Percentiles rank a stretch among this genome's conserved stretches.
phyloP scores from a whole-genome alignment of 1,140 invertebrate genomes.

The Eriosoma lanigerum region DNA sequence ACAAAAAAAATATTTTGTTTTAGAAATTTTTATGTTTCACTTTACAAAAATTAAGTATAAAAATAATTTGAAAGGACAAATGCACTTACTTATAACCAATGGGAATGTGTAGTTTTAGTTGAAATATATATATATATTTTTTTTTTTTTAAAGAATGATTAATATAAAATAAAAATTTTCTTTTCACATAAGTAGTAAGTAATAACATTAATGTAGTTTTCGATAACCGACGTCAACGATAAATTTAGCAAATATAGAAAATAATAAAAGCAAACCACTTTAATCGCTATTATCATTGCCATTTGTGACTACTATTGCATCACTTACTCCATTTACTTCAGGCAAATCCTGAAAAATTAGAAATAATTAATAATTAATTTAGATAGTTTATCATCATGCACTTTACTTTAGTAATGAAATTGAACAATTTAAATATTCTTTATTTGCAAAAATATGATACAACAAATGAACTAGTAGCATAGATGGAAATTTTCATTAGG shows the following conservation, averaged over 20 bases:
- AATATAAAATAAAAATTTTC: conserved; percentile 46
- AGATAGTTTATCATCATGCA: too few species aligned
- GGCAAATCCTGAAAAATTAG: not conserved
- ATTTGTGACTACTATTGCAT: conserved; percentile 46
- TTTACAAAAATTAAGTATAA: conserved; percentile 44
- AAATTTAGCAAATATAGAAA: conserved; percentile 15
- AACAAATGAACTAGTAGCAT: too few species aligned
- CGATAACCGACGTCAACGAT: conserved; percentile 44
- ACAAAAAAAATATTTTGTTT: conserved; percentile 45
- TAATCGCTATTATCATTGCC: not conserved
- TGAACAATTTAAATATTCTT: too few species aligned
- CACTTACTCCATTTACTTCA: conserved; percentile 20
- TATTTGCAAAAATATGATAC: too few species aligned
- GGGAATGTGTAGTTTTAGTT: conserved; percentile 38
- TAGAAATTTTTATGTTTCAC: conserved; percentile 1
- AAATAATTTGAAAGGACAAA: conserved; percentile 41
- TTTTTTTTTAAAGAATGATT: conserved; percentile 1
- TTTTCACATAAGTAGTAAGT: conserved; percentile 42
- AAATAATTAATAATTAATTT: conserved; percentile 21
- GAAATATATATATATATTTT: not conserved
- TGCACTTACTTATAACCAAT: not conserved
- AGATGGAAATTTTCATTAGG: too few species aligned
- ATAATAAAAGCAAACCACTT: not conserved
- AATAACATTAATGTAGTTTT: conserved; percentile 45
- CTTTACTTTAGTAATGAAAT: too few species aligned